Base-by-base conservation (phyloP, 2,797 vertebrate species). In the Antennarius maculatus region DNA sequence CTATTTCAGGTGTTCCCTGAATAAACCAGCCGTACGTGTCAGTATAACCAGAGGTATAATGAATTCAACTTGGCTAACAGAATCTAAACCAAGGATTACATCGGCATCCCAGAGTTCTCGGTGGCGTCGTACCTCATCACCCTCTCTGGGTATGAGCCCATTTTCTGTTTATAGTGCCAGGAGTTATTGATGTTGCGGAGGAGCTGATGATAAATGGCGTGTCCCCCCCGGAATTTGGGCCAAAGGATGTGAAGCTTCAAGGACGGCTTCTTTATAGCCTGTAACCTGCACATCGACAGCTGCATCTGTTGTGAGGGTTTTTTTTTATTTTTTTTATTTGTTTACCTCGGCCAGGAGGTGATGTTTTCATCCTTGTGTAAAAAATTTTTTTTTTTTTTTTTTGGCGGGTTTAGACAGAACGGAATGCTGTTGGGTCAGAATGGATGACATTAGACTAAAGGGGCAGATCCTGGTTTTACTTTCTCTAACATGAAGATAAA, bases 31-130 rank as follows among this genome's bases (percentile, higher is more conserved):
- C 34, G 5, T 42, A 42, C 16, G 45, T 57, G 7, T 52, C 48
- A 0, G 0, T 62, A 23, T 48, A 63, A 79, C 61, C 52, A 55
- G 58, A 5, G 34, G 8, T 31, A 17, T 52, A 50, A 60, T 67
- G 13, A 76, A 81, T 65, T 59, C 37, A 55, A 64, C 53, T 42
- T 15, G 57, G 52, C 46, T 13, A 54, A 28, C 4, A 0, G 11
- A 53, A 28, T n/a, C 52, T 42, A 18, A 69, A 61, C 39, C 46
- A 43, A 58, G n/a, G 10, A 23, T 83, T 85, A 81, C 84, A 84
- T 54, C 48, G 47, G 23, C 59, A 23, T 29, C 3, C 65, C 53
- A 48, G 10, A 49, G 49, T 61, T 55, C 67, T 58, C 66, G 27
- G 34, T 54, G 56, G 52, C 62, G 69, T 53, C 7, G 6, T 82